These are phyloP conservation scores for Drosophila truncata DNA, from an alignment of 1,140 invertebrate genomes.

Conservation along the genomic window DNA sequence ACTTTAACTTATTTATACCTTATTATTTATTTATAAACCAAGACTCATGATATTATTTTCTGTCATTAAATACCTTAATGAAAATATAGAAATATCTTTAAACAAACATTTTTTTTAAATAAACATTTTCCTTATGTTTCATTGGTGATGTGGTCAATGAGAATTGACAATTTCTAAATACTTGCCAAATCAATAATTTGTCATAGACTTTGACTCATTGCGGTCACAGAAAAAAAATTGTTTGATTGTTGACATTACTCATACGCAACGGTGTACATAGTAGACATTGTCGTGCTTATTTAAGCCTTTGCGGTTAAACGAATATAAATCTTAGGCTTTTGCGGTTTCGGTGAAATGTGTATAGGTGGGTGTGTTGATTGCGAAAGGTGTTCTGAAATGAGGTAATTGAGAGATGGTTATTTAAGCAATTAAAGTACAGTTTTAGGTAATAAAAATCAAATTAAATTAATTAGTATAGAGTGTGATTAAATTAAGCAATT, in stretches of 20 bases:
- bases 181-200: slow-evolving; percentile 21
- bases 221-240: slow-evolving; percentile 2
- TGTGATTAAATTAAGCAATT: background rate
- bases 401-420: slow-evolving; percentile 35
- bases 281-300: slow-evolving; percentile 29
- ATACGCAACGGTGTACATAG: slow-evolving; percentile 58
- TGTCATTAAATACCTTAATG: background rate
- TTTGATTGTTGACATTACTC: slow-evolving; percentile 61
- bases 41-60: background rate
- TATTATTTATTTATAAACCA: background rate
- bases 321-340: slow-evolving; percentile 53
- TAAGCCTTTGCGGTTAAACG: slow-evolving; percentile 57
- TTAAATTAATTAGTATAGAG: background rate
- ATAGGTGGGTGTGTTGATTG: slow-evolving; percentile 24
- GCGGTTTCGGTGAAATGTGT: slow-evolving; percentile 39
- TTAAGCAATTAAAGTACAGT: background rate
- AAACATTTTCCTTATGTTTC: background rate
- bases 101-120: too few species aligned
- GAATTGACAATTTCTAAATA: slow-evolving; percentile 18
- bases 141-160: background rate
- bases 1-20: background rate
- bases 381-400: slow-evolving; percentile 33
- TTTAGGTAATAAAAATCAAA: background rate
- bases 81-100: too few species aligned
- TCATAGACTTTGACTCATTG: slow-evolving; percentile 52